phyloP scores from a whole-genome alignment of 1,140 invertebrate species.

The Adelges cooleyi region DNA sequence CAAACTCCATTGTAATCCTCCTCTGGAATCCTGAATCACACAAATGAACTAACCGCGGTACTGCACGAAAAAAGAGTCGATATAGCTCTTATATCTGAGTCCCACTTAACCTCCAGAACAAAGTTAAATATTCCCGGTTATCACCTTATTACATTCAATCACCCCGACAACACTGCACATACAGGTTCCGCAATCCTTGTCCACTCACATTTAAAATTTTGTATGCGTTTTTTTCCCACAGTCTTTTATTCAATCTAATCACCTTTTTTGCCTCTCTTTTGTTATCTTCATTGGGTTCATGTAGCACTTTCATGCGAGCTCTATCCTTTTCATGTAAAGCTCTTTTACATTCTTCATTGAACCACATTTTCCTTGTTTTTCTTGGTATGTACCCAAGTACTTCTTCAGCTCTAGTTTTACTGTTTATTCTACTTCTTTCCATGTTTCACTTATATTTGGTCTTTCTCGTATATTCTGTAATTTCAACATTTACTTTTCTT shows the following conservation, averaged over 20 bases:
- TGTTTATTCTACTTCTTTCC: not conserved
- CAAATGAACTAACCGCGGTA: too few species aligned
- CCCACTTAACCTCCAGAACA: too few species aligned
- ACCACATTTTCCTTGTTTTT: slow-evolving; percentile 28
- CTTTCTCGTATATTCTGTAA: not conserved
- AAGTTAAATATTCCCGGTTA: too few species aligned
- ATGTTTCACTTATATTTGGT: not conserved
- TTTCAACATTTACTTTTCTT: not conserved
- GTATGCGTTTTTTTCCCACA: slow-evolving; percentile 1
- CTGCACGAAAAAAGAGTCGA: too few species aligned
- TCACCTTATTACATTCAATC: too few species aligned
- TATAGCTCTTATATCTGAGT: too few species aligned
- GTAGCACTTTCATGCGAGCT: not conserved
- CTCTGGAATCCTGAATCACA: too few species aligned
- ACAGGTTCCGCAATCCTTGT: too few species aligned
- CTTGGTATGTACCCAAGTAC: not conserved
- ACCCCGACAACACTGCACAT: too few species aligned
- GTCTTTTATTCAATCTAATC: slow-evolving; percentile 27
- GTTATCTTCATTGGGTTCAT: not conserved
- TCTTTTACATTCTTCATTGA: slow-evolving; percentile 29
- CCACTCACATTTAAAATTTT: too few species aligned
- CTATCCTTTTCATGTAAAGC: slow-evolving; percentile 9
- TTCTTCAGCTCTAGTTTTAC: not conserved
- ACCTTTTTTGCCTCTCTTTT: slow-evolving; percentile 15
- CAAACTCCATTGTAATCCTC: too few species aligned